These are phyloP conservation scores for Hydrolagus colliei DNA, from an alignment of 2,797 vertebrate species.

Conservation along the genomic window DNA sequence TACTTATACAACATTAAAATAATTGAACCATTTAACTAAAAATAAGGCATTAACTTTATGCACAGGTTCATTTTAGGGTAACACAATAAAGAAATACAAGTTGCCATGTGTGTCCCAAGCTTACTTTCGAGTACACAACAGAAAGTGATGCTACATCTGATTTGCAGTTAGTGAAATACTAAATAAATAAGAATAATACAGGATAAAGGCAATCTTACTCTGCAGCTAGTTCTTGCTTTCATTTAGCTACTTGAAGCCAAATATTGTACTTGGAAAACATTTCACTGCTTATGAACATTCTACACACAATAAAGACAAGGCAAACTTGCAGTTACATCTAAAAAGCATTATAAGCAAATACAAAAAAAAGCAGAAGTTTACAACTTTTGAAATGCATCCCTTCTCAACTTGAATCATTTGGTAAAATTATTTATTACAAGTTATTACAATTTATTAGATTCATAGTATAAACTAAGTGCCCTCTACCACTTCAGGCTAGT, in stretches of 20 bases:
- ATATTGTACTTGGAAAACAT: too few species aligned
- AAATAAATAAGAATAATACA: neutral
- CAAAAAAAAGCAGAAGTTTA: neutral
- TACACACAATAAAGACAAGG: neutral
- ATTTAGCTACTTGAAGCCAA: too few species aligned
- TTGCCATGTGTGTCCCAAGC: neutral
- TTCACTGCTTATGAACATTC: neutral
- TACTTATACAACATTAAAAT: neutral
- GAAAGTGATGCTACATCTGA: neutral
- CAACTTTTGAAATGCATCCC: neutral
- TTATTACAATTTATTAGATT: too few species aligned
- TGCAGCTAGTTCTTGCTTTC: neutral
- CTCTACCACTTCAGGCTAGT: neutral
- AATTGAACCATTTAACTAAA: neutral
- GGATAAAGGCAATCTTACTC: constrained; percentile 11
- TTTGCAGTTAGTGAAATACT: neutral
- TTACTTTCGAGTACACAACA: neutral
- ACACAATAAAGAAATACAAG: neutral
- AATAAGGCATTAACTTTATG: constrained; percentile 9
- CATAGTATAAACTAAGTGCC: neutral
- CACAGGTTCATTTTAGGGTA: neutral
- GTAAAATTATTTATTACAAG: neutral
- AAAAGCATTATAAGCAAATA: neutral
- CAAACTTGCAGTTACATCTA: constrained; percentile 14
- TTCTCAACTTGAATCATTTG: neutral